Percentiles rank a stretch among this genome's conserved stretches.
Conservation (phyloP, 2,888 invertebrate genomes). For the Choristoneura rosaceana region DNA sequence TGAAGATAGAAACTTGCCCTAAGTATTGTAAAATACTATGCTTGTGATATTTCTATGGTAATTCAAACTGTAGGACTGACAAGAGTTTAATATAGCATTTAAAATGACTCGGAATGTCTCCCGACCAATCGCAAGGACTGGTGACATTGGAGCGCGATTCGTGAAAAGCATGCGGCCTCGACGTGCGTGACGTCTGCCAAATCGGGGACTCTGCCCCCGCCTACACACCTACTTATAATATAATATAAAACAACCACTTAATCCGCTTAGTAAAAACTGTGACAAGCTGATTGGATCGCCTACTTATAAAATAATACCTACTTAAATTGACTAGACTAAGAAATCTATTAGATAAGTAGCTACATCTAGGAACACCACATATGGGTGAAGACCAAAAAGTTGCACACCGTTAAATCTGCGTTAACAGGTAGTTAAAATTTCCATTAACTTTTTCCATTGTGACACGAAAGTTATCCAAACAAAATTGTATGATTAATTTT, state of each 20-base stretch:
- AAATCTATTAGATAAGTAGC: constrained; percentile 12
- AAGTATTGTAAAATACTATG: not conserved
- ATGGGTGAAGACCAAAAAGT: too few relatives aligned
- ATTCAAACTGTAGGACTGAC: not conserved
- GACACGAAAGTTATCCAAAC: too few relatives aligned
- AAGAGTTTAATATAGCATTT: constrained; percentile 24
- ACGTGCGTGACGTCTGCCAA: constrained; percentile 58
- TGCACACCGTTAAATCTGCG: too few relatives aligned
- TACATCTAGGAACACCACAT: too few relatives aligned
- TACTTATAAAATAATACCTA: not conserved
- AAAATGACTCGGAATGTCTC: constrained; percentile 3
- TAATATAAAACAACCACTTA: constrained; percentile 44
- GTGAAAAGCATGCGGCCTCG: constrained; percentile 58
- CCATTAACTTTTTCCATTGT: too few relatives aligned
- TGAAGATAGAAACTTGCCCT: constrained; percentile 3
- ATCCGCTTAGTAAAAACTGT: constrained; percentile 35
- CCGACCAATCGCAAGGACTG: constrained; percentile 24
- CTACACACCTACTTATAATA: constrained; percentile 48
- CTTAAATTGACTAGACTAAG: not conserved
- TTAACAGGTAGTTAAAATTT: too few relatives aligned
- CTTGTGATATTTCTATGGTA: not conserved
- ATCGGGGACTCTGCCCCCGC: constrained; percentile 64
- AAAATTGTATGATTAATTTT: too few relatives aligned
- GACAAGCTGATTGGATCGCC: constrained; percentile 8
- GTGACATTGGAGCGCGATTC: constrained; percentile 32